These are phyloP conservation scores for Gyps fulvus DNA, from an alignment of 2,113 vertebrate species.

Conservation along the genomic window DNA sequence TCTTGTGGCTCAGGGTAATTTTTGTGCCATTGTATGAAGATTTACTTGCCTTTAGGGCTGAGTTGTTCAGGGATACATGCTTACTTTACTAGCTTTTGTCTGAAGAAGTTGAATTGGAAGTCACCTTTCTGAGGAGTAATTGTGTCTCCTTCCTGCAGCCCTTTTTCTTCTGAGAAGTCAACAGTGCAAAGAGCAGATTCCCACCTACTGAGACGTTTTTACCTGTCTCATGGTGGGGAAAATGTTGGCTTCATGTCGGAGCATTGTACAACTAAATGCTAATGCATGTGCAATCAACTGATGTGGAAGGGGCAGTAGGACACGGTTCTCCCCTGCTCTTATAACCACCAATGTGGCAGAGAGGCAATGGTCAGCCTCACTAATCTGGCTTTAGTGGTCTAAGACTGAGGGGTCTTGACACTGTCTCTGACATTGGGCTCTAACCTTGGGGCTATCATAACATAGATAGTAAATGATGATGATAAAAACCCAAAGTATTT, in stretches of 20 bases:
- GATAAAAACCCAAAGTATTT: background rate
- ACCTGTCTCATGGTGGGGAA: background rate
- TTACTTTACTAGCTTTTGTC: background rate
- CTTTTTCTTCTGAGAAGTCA: background rate
- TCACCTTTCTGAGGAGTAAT: background rate
- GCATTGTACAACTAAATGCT: background rate
- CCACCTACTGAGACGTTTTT: background rate
- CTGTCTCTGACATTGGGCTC: background rate
- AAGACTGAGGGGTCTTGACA: background rate
- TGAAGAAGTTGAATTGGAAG: background rate
- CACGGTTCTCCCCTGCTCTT: background rate
- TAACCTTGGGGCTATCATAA: background rate
- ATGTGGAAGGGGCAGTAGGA: background rate
- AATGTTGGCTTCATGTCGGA: fast-evolving
- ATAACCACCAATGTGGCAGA: background rate
- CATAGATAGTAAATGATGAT: background rate
- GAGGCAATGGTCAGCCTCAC: background rate
- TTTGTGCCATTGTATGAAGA: background rate
- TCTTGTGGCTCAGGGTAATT: background rate
- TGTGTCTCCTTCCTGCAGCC: background rate
- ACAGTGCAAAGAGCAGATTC: background rate
- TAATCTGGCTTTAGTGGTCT: background rate
- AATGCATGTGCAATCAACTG: fast-evolving
- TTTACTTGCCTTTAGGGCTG: background rate
- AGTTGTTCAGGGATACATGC: background rate